These are phyloP conservation scores for Drosophila teissieri DNA, from an alignment of 1,140 invertebrate species.

Conservation along the genomic window DNA sequence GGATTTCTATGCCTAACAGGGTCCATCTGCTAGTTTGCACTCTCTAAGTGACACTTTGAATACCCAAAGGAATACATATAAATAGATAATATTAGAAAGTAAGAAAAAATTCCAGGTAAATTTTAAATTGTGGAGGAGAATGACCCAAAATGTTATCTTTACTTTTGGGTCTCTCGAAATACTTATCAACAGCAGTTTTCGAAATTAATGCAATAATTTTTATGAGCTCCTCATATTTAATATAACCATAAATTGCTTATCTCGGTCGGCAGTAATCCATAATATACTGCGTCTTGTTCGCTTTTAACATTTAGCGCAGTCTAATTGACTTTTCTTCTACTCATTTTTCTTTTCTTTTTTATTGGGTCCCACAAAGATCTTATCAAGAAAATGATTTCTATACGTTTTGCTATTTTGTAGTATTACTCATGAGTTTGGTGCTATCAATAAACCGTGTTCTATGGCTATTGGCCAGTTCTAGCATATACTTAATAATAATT, in stretches of 20 bases:
- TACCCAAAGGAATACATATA: no score
- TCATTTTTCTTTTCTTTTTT: conserved; percentile 5
- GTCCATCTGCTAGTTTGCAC: conserved; percentile 17
- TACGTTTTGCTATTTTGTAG: conserved; percentile 13
- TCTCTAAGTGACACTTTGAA: no score
- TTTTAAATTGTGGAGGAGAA: no score
- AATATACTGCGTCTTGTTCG: conserved; percentile 7
- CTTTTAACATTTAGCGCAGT: conserved; percentile 12
- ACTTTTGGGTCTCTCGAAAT: neutral
- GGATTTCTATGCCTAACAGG: conserved; percentile 12
- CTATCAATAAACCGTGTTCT: conserved; percentile 8
- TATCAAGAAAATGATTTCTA: conserved; percentile 19
- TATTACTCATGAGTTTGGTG: neutral
- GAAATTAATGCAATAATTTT: conserved; percentile 13
- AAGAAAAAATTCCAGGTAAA: no score
- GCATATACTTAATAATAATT: conserved; percentile 1
- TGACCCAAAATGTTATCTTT: neutral
- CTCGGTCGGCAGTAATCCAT: neutral
- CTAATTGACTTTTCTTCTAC: conserved; percentile 6
- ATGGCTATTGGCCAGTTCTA: conserved; percentile 4
- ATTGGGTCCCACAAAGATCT: neutral
- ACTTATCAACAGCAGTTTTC: neutral
- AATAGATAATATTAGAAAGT: no score
- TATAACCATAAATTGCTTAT: conserved; percentile 3
- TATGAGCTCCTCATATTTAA: conserved; percentile 15